These are phyloP conservation scores for Hemibagrus guttatus DNA, from an alignment of 2,797 vertebrate species.

Conservation along the genomic window DNA sequence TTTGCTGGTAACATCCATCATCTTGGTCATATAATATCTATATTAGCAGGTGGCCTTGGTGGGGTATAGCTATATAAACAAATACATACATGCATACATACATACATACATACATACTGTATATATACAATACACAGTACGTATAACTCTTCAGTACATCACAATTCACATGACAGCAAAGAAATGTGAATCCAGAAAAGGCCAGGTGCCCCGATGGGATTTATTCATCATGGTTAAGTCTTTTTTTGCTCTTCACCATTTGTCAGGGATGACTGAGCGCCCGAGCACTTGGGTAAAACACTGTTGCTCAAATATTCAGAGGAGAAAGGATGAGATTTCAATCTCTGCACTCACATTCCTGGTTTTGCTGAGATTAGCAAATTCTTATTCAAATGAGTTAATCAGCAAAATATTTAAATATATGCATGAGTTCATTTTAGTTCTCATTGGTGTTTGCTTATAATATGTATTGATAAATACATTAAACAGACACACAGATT, in stretches of 20 bases:
- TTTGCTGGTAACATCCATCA: no score
- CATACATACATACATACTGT: no score
- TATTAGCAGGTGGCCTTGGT: no score
- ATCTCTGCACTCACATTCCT: neutral
- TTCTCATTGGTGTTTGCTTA: neutral
- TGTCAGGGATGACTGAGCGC: neutral
- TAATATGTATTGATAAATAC: neutral
- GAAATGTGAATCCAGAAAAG: neutral
- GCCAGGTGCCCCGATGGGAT: neutral
- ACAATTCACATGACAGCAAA: constrained; percentile 13
- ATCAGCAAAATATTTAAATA: neutral
- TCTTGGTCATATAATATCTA: no score
- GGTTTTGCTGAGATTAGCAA: neutral
- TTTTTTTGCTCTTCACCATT: constrained; percentile 1
- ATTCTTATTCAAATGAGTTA: neutral
- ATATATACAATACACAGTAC: no score
- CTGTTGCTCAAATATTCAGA: neutral
- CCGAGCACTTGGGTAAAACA: no score
- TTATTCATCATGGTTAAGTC: constrained; percentile 7
- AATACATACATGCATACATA: no score
- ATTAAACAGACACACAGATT: neutral
- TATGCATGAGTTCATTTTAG: neutral
- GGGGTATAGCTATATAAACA: no score
- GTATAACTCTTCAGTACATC: neutral
- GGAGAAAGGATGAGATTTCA: neutral